Conservation (phyloP, 1,140 invertebrate species). For the Lepidurus arcticus region DNA sequence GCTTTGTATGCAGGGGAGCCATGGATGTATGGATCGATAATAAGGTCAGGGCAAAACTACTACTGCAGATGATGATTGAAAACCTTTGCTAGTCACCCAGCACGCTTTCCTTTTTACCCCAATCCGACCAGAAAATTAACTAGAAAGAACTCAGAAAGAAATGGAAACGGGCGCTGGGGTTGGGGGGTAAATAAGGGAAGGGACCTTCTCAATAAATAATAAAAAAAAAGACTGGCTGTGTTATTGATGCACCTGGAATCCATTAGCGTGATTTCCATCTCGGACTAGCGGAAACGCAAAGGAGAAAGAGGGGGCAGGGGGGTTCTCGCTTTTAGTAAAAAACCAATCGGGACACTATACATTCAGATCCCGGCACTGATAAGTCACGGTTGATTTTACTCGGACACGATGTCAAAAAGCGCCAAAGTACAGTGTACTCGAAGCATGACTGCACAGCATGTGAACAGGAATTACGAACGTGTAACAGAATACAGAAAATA, state of each 20-base stretch:
- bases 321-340: not conserved
- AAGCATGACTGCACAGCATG: too few relatives aligned
- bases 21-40: not conserved
- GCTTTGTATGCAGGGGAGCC: not conserved
- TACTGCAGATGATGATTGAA: constrained; percentile 19
- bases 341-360: too few relatives aligned
- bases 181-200: not conserved
- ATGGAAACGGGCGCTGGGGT: not conserved
- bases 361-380: too few relatives aligned
- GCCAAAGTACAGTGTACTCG: too few relatives aligned
- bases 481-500: too few relatives aligned
- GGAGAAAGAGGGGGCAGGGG: not conserved
- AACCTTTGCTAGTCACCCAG: constrained; percentile 1
- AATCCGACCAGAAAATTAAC: constrained; percentile 9
- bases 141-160: not conserved
- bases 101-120: constrained; percentile 1
- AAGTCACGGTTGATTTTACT: too few relatives aligned
- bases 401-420: too few relatives aligned
- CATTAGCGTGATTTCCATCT: constrained; percentile 15
- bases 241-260: not conserved
- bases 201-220: not conserved
- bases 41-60: constrained; percentile 21
- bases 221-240: not conserved
- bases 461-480: too few relatives aligned
- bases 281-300: constrained; percentile 6